Percentiles rank a stretch among this genome's conserved stretches.
These are phyloP conservation scores for Conomelus anceps DNA, from an alignment of 2,888 invertebrate genomes.

Conservation along the genomic window DNA sequence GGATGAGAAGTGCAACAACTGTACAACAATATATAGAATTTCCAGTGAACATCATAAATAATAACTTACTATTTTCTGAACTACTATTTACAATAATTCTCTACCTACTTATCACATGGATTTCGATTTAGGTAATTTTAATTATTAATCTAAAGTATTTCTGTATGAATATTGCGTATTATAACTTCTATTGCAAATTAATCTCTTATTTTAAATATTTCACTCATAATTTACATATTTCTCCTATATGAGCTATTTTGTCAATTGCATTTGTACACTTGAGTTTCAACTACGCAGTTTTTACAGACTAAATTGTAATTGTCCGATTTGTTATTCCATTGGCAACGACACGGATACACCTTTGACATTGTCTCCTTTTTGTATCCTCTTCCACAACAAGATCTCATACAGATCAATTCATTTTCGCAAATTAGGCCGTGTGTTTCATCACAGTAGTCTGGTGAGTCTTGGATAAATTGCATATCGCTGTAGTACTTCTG, in stretches of 20 bases:
- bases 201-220: background rate
- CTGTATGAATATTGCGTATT: no score
- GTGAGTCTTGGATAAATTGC: background rate
- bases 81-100: no score
- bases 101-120: no score
- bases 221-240: background rate
- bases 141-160: no score
- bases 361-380: background rate
- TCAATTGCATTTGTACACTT: background rate
- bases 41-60: no score
- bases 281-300: background rate
- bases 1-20: no score
- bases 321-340: background rate
- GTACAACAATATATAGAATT: no score
- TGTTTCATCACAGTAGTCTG: background rate
- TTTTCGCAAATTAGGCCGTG: background rate
- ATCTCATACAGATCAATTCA: background rate
- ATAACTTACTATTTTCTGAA: no score
- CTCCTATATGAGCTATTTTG: no score
- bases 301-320: background rate
- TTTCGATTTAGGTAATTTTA: no score
- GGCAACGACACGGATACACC: background rate
- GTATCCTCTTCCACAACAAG: background rate
- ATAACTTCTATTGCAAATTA: no score
- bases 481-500: background rate